phyloP scores from a whole-genome alignment of 2,888 invertebrate genomes.

The Drosophila meridionalis region DNA sequence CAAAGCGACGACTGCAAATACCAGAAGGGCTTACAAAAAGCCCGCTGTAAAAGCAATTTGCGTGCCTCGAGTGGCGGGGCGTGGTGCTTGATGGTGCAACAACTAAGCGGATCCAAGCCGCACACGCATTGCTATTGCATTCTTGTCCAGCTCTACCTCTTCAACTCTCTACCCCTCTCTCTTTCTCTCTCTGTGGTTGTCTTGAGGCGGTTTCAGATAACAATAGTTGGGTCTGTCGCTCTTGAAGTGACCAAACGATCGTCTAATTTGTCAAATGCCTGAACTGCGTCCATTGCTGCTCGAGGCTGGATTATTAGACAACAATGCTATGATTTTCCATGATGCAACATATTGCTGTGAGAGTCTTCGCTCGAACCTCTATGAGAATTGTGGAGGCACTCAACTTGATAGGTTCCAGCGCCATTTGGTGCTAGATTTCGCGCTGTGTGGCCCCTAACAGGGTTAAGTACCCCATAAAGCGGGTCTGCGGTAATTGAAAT shows the following conservation, averaged over 20 bases:
- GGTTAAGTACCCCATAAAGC: slow-evolving; percentile 55
- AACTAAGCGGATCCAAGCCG: slow-evolving; percentile 48
- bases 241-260: slow-evolving; percentile 56
- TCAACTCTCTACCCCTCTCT: background rate
- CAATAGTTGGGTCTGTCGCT: slow-evolving; percentile 16
- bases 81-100: slow-evolving; percentile 18
- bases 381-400: slow-evolving; percentile 36
- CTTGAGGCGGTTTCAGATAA: slow-evolving; percentile 33
- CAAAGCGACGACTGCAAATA: slow-evolving; percentile 27
- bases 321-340: slow-evolving; percentile 44
- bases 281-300: slow-evolving; percentile 32
- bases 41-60: slow-evolving; percentile 62
- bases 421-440: slow-evolving; percentile 60
- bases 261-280: slow-evolving; percentile 69
- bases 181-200: no score
- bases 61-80: slow-evolving; percentile 15
- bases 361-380: background rate
- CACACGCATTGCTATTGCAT: slow-evolving; percentile 35
- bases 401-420: slow-evolving; percentile 39
- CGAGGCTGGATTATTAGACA: slow-evolving; percentile 49
- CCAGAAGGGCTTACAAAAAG: slow-evolving; percentile 57
- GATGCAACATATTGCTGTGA: slow-evolving; percentile 18
- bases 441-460: slow-evolving; percentile 52
- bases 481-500: slow-evolving; percentile 53
- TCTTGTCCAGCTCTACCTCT: slow-evolving; percentile 2